phyloP scores from a whole-genome alignment of 2,888 invertebrate genomes.

The Catotricha subobsoleta region DNA sequence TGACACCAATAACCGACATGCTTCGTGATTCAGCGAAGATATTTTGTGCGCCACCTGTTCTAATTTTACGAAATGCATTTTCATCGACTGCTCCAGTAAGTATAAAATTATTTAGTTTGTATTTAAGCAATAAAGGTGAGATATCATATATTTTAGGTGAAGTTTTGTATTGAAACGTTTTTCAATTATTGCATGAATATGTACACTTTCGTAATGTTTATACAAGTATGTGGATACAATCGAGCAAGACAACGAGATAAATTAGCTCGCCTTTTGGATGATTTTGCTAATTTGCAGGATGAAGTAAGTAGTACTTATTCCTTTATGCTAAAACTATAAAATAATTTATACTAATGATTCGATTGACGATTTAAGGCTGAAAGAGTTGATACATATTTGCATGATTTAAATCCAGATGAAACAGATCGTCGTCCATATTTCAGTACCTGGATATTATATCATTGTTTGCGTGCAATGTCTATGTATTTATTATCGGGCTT shows the following conservation, averaged over 20 bases:
- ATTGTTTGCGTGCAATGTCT: constrained; percentile 81
- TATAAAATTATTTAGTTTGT: constrained; percentile 24
- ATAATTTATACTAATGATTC: background rate
- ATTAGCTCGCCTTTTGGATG: constrained; percentile 72
- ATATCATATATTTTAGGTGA: constrained; percentile 43
- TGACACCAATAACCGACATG: constrained; percentile 48
- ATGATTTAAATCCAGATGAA: constrained; percentile 28
- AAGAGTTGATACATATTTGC: constrained; percentile 69
- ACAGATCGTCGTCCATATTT: constrained; percentile 45
- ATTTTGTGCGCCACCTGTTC: constrained; percentile 78
- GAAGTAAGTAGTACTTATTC: constrained; percentile 57
- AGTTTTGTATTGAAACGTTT: constrained; percentile 77
- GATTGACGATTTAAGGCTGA: constrained; percentile 47
- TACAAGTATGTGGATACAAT: constrained; percentile 87
- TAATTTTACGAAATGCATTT: constrained; percentile 55
- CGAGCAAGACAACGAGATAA: constrained; percentile 89
- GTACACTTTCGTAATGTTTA: constrained; percentile 65
- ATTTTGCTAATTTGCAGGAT: constrained; percentile 79
- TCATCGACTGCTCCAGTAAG: background rate
- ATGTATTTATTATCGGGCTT: constrained; percentile 86
- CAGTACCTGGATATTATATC: constrained; percentile 90
- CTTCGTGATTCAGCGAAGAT: constrained; percentile 67
- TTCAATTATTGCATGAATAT: constrained; percentile 55
- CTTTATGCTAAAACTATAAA: background rate
- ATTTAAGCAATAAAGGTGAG: too few relatives aligned